Evolutionary conservation across 2,113 vertebrate species (phyloP), one percentile per base, ranked within the genome.

Genomic region (Rhineura floridana): DNA sequence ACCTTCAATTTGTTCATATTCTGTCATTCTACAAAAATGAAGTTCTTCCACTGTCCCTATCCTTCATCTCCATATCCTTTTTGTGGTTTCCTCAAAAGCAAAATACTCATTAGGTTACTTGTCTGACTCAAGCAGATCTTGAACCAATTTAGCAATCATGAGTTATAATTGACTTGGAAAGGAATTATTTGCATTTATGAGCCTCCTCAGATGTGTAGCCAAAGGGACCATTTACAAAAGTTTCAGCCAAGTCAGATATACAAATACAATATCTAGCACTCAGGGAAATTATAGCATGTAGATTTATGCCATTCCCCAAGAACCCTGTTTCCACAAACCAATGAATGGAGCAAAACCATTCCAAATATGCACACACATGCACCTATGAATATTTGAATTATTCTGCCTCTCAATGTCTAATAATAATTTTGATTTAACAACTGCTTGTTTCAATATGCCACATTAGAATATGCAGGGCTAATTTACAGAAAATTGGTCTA

Each of bases 141-240:
- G 83, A 92, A 88, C 75, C 72, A 23, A 69, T 89, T 86, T 91
- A 83, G 70, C 91, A 69, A 85, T 30, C 15, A 70, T 30, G 86
- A 92, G n/a, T 72, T 91, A 80, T 21, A 91, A 91, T 5, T 91
- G 81, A 90, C 85, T 92, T 63, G 70, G 33, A 89, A 91, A 0
- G 3, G 87, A 90, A 23, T 19, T 69, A 48, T 73, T 33, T 1
- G 9, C 4, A 25, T 77, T 92, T 90, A 87, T 87, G 28, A 91
- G 75, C 17, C 28, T 91, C 79, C 73, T 88, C 88, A 87, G 25
- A 88, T 17, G 12, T 52, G 48, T 83, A 93, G 78, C 52, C n/a
- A 92, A 91, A 93, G 63, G 50, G 12, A 93, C 6, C 1, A 88
- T 39, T 85, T 72, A 79, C 2, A 89, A 0, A 1, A 79, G 87